These are phyloP conservation scores for Macroramphosus scolopax DNA, from an alignment of 2,797 vertebrate genomes.

Conservation along the genomic window DNA sequence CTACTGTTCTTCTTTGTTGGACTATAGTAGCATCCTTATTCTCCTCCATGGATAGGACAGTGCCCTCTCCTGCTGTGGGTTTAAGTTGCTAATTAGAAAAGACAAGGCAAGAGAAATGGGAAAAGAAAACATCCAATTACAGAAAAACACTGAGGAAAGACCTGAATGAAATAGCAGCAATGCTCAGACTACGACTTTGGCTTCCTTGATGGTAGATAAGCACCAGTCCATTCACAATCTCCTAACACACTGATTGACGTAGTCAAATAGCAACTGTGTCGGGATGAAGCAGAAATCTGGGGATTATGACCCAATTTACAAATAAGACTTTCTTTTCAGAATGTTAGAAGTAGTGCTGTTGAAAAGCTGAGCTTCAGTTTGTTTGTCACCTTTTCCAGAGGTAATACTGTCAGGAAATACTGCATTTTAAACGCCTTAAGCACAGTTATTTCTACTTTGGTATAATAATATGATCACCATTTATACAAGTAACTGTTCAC, in stretches of 20 bases:
- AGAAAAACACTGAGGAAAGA: conserved; percentile 59
- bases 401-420: conserved; percentile 4
- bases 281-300: conserved; percentile 25
- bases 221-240: conserved; percentile 21
- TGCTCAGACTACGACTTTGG: conserved; percentile 26
- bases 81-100: conserved; percentile 84
- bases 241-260: conserved; percentile 28
- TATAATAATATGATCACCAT: no score
- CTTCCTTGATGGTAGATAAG: conserved; percentile 38
- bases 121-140: conserved; percentile 66
- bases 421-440: background rate
- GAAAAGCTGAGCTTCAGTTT: no score
- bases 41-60: conserved; percentile 70
- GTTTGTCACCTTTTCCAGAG: no score
- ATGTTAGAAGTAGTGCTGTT: conserved; percentile 54
- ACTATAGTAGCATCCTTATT: conserved; percentile 73
- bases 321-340: conserved; percentile 51
- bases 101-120: conserved; percentile 61
- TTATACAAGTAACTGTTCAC: background rate
- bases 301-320: conserved; percentile 37
- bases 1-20: conserved; percentile 76
- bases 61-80: conserved; percentile 79
- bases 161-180: conserved; percentile 31
- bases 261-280: conserved; percentile 38
- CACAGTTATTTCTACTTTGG: no score